Evolutionary conservation across 1,140 invertebrate species (phyloP).

Genomic region (Drosophila erecta): DNA sequence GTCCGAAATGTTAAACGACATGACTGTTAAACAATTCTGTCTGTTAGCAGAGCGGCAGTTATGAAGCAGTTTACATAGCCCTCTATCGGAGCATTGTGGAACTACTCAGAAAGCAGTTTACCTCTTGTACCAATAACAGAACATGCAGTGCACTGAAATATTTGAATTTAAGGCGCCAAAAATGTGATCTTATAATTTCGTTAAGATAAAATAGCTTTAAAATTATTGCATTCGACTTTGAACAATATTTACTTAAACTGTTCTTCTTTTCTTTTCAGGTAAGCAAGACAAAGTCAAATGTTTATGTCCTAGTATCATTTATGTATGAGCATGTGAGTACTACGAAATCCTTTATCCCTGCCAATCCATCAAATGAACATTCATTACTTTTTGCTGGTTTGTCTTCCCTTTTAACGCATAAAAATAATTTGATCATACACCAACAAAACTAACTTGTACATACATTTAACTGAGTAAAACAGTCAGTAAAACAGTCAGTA

Average conservation of each 20-base stretch:
- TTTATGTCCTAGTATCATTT: neutral
- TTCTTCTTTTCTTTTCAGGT: conserved; percentile 32
- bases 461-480: conserved; percentile 5
- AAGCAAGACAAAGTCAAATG: neutral
- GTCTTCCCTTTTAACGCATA: conserved; percentile 20
- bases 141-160: conserved; percentile 2
- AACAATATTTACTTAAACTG: neutral
- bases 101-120: neutral
- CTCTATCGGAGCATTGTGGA: neutral
- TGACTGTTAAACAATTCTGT: too few species aligned
- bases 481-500: neutral
- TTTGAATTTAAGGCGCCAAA: neutral
- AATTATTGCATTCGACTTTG: neutral
- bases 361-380: conserved; percentile 17
- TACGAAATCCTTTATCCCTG: neutral
- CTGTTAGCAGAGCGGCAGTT: neutral
- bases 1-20: too few species aligned
- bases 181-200: too few species aligned
- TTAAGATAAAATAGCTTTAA: neutral
- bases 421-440: conserved; percentile 27
- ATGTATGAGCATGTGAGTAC: conserved; percentile 23
- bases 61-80: neutral
- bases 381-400: conserved; percentile 10
- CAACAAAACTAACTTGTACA: conserved; percentile 37
- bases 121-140: neutral